Base-by-base conservation (phyloP, 2,888 invertebrate species). In the Tubulanus polymorphus region DNA sequence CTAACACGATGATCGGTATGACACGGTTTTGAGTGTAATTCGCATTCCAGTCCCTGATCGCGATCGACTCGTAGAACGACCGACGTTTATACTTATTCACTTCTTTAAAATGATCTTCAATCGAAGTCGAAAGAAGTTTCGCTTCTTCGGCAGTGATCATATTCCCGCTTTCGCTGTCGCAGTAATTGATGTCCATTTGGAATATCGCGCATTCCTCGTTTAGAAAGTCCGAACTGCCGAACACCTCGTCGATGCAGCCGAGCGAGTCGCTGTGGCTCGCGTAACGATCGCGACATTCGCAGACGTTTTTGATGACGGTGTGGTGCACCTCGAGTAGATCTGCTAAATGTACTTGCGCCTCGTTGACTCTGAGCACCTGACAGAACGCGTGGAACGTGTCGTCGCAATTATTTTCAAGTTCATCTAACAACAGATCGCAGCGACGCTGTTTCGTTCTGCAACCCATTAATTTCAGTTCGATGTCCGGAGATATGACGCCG, bases 1-100 rank as follows among this genome's bases (percentile, higher is more conserved):
- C 67, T 6, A 74, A 66, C n/a, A 69, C 71, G 18, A 75, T 64
- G 68, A 75, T 70, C 2, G 73, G 71, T 12, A 69, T 55, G n/a
- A 69, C 70, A 27, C 62, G 65, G 15, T 60, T 64, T 12, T 59
- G 72, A 8, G 41, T 41, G 6, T 20, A 3, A 15, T 41, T 41
- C 41, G 41, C 41, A 5, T 41, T 41, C 41, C 41, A 41, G 23
- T 66, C 57, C 23, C 69, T 53, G 8, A 27, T n/a, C 6, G 48
- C 23, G 25, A 15, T 26, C 5, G 23, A 26, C 48, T 27, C 0
- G 71, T 71, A 37, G 41, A 20, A 41, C 6, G 41, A 41, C 15
- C 41, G 5, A 41, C 41, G 41, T 41, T 41, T 41, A 8, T 20
- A 20, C 15, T 41, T 41, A 8, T 23, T 23, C 5, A 41, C 3